Evolutionary conservation across 2,113 vertebrate species (phyloP).

Genomic region (Pygathrix nemaeus): DNA sequence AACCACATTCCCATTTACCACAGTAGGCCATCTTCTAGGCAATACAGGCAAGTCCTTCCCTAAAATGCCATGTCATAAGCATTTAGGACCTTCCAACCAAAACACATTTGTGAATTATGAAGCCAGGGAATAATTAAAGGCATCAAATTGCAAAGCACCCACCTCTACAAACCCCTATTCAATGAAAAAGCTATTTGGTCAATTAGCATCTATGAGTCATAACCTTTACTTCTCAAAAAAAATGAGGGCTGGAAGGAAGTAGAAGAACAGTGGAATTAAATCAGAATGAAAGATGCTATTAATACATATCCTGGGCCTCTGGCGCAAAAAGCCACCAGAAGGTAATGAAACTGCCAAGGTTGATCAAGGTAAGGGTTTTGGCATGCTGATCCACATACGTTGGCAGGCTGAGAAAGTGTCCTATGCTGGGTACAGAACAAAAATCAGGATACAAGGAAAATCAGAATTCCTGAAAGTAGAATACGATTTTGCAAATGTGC

Average conservation of each 20-base stretch:
- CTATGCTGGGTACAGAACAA: background rate
- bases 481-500: background rate
- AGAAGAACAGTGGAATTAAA: background rate
- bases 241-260: background rate
- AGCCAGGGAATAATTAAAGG: background rate
- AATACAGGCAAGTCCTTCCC: background rate
- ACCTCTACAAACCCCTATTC: background rate
- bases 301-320: background rate
- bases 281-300: background rate
- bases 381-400: background rate
- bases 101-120: conserved; percentile 5
- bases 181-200: background rate
- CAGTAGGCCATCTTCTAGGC: background rate
- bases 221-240: background rate
- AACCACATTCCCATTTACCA: background rate
- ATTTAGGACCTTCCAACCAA: background rate
- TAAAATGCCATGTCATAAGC: background rate
- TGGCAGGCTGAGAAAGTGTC: background rate
- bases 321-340: background rate
- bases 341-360: background rate
- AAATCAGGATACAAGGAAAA: background rate
- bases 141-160: background rate
- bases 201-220: background rate
- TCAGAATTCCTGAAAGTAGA: conserved; percentile 25
- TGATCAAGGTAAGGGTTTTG: background rate